Conservation (phyloP, 92 coral and sea anemone genomes). For the Diadumene lineata region DNA sequence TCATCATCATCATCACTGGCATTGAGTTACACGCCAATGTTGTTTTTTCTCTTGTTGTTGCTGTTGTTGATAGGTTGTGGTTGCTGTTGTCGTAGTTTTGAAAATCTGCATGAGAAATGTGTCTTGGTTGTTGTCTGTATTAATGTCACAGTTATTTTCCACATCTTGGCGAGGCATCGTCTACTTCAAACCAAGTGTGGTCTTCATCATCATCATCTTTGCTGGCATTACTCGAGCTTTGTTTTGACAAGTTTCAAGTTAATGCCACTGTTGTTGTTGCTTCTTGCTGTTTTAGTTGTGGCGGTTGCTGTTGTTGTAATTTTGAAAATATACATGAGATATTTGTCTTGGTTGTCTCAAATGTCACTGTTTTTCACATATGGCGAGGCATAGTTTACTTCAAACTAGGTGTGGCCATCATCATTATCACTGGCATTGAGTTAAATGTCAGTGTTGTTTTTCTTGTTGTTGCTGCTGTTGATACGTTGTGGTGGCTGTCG, state of each 20-base stretch:
- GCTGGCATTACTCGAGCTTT: too few species aligned
- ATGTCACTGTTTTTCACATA: too few species aligned
- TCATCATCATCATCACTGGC: slow-evolving; percentile 27
- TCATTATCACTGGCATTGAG: neutral
- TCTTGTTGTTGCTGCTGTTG: slow-evolving; percentile 3
- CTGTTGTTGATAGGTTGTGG: neutral
- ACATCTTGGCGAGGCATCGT: slow-evolving; percentile 17
- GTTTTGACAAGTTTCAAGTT: too few species aligned
- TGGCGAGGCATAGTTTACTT: too few species aligned
- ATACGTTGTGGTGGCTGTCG: neutral
- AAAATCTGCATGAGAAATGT: neutral
- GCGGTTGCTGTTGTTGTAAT: too few species aligned
- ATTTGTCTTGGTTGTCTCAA: too few species aligned
- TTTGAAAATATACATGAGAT: too few species aligned
- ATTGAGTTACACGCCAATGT: neutral
- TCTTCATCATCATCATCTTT: neutral
- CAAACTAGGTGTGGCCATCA: slow-evolving; percentile 17
- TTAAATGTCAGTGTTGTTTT: neutral
- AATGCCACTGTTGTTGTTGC: too few species aligned
- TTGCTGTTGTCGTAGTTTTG: neutral
- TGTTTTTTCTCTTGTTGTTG: slow-evolving; percentile 1
- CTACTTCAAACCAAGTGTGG: slow-evolving; percentile 25
- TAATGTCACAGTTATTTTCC: neutral
- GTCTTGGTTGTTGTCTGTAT: neutral
- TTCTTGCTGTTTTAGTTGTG: too few species aligned